Conservation (phyloP, 2,888 invertebrate species). For the Drosophila affinis region DNA sequence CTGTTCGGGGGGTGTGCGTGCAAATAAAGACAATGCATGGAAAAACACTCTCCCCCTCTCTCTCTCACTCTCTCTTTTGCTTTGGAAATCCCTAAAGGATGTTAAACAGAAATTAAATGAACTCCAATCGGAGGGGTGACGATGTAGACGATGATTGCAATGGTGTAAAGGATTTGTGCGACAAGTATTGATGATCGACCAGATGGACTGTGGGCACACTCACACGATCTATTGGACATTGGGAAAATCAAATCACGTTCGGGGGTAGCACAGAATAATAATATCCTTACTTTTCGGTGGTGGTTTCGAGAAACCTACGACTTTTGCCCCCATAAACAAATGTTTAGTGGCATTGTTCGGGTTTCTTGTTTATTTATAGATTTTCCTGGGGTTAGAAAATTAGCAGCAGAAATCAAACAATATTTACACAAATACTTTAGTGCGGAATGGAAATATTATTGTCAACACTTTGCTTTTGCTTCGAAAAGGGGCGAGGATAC, state of each 20-base stretch:
- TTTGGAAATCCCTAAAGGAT: slow-evolving; percentile 67
- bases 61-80: no score
- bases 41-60: slow-evolving; percentile 46
- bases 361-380: slow-evolving; percentile 53
- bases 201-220: slow-evolving; percentile 36
- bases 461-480: slow-evolving; percentile 66
- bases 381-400: slow-evolving; percentile 55
- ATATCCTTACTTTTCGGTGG: slow-evolving; percentile 55
- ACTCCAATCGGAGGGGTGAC: slow-evolving; percentile 50
- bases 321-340: slow-evolving; percentile 32
- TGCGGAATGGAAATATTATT: slow-evolving; percentile 48
- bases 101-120: slow-evolving; percentile 81
- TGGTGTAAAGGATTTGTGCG: slow-evolving; percentile 66
- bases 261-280: slow-evolving; percentile 51
- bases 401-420: slow-evolving; percentile 73
- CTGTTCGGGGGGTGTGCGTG: slow-evolving; percentile 59
- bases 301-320: slow-evolving; percentile 29
- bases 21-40: slow-evolving; percentile 69
- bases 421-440: slow-evolving; percentile 73
- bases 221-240: slow-evolving; percentile 1
- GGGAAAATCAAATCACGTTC: slow-evolving; percentile 48
- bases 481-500: slow-evolving; percentile 8
- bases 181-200: slow-evolving; percentile 74
- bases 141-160: slow-evolving; percentile 15
- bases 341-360: slow-evolving; percentile 60